Conservation (phyloP, 2,113 vertebrate genomes). For the Plecotus auritus region DNA sequence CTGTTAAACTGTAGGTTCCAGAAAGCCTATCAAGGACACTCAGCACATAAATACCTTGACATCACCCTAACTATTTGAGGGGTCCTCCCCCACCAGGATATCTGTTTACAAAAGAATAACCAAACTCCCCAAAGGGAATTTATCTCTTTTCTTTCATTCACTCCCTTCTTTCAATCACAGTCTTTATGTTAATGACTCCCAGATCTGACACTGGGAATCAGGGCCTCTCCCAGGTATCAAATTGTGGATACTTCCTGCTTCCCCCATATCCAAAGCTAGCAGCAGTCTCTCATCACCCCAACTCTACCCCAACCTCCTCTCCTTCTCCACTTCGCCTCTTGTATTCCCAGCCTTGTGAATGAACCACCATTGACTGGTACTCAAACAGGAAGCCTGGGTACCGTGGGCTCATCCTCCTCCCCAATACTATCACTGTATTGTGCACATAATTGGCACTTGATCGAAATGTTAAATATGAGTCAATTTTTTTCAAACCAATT, state of each 20-base stretch:
- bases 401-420: neutral
- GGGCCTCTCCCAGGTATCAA: neutral
- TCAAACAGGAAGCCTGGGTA: neutral
- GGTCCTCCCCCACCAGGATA: neutral
- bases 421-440: neutral
- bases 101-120: neutral
- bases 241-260: neutral
- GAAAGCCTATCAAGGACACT: neutral
- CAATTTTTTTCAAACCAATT: neutral
- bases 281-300: neutral
- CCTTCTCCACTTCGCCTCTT: neutral
- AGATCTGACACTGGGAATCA: neutral
- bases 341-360: neutral
- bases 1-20: conserved; percentile 10
- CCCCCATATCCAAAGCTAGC: neutral
- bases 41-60: neutral
- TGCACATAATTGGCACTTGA: neutral
- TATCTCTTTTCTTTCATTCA: neutral
- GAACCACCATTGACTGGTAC: neutral
- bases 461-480: neutral
- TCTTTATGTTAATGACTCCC: neutral
- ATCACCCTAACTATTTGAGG: neutral
- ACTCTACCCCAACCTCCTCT: fast-evolving
- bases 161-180: neutral
- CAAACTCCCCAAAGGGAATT: neutral